Percentiles rank a stretch among this genome's conserved stretches.
phyloP scores from a whole-genome alignment of 2,797 vertebrate genomes.

The Parauchenoglanis ngamensis region DNA sequence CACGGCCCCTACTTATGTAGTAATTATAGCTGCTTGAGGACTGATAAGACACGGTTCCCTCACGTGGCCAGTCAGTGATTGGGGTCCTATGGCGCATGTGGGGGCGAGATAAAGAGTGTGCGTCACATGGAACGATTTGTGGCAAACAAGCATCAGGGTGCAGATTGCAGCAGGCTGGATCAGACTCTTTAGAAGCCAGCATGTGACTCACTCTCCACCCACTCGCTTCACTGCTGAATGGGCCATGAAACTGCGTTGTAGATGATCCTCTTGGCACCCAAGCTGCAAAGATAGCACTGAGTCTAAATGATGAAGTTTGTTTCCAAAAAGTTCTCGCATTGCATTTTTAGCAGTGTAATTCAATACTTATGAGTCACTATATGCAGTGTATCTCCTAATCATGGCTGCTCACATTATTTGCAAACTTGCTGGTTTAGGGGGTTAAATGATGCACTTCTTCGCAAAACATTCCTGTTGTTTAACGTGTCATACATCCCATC shows the following conservation, averaged over 20 bases:
- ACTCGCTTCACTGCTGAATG: slow-evolving; percentile 45
- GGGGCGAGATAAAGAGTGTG: slow-evolving; percentile 46
- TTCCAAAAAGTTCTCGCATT: slow-evolving; percentile 13
- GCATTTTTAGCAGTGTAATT: neutral
- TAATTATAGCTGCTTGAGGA: slow-evolving; percentile 43
- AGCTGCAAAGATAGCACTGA: slow-evolving; percentile 23
- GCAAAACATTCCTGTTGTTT: neutral
- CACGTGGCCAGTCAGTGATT: slow-evolving; percentile 15
- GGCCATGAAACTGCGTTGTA: slow-evolving; percentile 34
- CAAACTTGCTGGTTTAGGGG: neutral
- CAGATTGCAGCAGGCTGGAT: slow-evolving; percentile 41
- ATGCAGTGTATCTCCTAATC: neutral
- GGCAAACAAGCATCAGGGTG: slow-evolving; percentile 32
- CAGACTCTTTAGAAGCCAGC: slow-evolving; percentile 30
- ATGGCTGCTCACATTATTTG: neutral
- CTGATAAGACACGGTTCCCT: slow-evolving; percentile 37
- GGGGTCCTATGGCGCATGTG: slow-evolving; percentile 23
- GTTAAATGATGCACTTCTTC: neutral
- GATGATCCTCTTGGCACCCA: slow-evolving; percentile 25
- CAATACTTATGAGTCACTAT: neutral
- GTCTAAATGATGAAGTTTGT: slow-evolving; percentile 20
- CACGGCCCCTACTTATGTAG: slow-evolving; percentile 24
- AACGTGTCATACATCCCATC: neutral
- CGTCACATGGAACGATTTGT: slow-evolving; percentile 36
- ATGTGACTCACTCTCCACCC: slow-evolving; percentile 45